phyloP scores from a whole-genome alignment of 2,113 vertebrate genomes.

The Noctilio leporinus region DNA sequence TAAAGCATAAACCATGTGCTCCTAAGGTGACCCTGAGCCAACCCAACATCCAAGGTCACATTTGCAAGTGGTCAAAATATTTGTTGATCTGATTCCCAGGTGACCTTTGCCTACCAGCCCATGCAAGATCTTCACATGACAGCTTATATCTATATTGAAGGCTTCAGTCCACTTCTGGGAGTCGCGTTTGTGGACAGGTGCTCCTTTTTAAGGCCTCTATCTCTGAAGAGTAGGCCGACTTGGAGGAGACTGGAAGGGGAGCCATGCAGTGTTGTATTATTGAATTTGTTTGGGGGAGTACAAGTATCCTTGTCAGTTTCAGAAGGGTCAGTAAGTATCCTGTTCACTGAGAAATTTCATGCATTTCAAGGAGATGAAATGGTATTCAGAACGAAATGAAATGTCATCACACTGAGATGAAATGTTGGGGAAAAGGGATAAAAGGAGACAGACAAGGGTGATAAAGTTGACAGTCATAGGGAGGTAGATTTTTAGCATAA shows the following conservation, averaged over 20 bases:
- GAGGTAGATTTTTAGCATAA: constrained; percentile 60
- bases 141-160: neutral
- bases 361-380: constrained; percentile 38
- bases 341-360: constrained; percentile 35
- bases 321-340: constrained; percentile 23
- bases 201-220: neutral
- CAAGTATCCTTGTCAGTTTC: constrained; percentile 38
- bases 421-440: constrained; percentile 22
- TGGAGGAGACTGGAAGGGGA: neutral
- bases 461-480: constrained; percentile 22
- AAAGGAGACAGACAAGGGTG: constrained; percentile 32
- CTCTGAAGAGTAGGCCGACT: neutral
- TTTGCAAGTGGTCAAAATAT: neutral
- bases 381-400: constrained; percentile 61
- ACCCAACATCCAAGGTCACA: neutral
- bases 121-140: neutral
- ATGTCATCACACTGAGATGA: constrained; percentile 59
- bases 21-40: neutral
- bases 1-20: neutral
- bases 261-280: neutral
- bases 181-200: neutral
- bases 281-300: neutral
- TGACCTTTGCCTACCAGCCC: neutral
- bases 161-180: neutral
- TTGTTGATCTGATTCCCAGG: neutral